These are phyloP conservation scores for Gymnopithys bicolor DNA, from an alignment of 2,797 vertebrate species.

Conservation along the genomic window DNA sequence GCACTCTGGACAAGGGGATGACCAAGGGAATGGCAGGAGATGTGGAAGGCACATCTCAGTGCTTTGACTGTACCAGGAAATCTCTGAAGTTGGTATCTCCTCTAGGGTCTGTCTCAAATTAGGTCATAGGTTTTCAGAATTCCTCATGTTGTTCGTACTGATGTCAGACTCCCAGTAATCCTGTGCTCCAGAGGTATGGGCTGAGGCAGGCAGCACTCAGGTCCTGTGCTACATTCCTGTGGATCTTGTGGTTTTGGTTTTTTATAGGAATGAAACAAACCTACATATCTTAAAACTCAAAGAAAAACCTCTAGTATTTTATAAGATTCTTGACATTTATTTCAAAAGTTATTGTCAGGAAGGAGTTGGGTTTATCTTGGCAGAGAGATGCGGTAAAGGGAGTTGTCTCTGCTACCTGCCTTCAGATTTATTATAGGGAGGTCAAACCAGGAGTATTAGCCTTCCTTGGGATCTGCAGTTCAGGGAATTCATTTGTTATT, in stretches of 20 bases:
- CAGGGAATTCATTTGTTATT: background rate
- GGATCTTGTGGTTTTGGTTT: background rate
- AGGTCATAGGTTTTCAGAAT: background rate
- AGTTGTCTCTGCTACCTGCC: background rate
- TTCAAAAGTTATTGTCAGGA: background rate
- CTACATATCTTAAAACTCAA: background rate
- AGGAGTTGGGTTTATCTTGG: background rate
- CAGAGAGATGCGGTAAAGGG: background rate
- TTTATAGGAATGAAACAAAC: background rate
- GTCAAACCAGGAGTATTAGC: background rate
- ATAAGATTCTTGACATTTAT: background rate
- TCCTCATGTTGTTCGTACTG: background rate
- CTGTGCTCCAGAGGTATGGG: background rate
- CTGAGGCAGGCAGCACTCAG: background rate
- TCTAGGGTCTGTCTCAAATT: background rate
- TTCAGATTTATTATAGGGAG: background rate
- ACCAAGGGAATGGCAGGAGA: background rate
- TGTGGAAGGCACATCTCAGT: background rate
- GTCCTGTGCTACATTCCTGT: background rate
- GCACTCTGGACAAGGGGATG: rapidly evolving
- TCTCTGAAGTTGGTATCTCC: background rate
- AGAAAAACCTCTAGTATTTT: background rate
- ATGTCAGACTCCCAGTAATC: background rate
- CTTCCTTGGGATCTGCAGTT: background rate
- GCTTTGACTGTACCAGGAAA: background rate